Conservation (phyloP, 2,888 invertebrate genomes). For the Itoplectis maculator region DNA sequence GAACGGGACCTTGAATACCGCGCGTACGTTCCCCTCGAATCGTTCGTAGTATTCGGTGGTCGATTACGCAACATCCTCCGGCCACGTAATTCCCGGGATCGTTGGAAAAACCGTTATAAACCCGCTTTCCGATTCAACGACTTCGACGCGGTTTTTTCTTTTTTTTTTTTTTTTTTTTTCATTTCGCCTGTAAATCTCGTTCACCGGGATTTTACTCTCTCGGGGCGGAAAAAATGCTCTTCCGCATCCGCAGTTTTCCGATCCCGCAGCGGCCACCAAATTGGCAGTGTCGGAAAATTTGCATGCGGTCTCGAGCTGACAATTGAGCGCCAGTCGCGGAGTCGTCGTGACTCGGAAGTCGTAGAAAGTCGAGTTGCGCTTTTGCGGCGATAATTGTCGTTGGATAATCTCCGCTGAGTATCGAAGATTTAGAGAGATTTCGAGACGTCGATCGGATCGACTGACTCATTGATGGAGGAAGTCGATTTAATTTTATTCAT, state of each 20-base stretch:
- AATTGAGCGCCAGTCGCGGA: neutral
- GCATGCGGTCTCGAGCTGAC: neutral
- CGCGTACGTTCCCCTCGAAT: neutral
- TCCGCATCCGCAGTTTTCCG: conserved; percentile 62
- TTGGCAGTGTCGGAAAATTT: neutral
- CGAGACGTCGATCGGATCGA: conserved; percentile 16
- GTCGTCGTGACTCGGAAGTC: neutral
- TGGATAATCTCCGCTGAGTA: neutral
- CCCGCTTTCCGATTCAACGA: conserved; percentile 51
- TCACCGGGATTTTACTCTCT: conserved; percentile 18
- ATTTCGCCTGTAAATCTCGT: neutral
- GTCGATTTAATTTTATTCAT: neutral
- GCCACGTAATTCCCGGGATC: conserved; percentile 16
- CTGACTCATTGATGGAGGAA: neutral
- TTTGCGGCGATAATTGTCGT: conserved; percentile 38
- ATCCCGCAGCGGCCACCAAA: conserved; percentile 13
- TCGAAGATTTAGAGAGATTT: conserved; percentile 2
- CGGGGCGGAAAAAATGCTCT: conserved; percentile 14
- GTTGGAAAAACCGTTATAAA: conserved; percentile 44
- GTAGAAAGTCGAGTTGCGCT: conserved; percentile 46
- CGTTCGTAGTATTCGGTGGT: conserved; percentile 7
- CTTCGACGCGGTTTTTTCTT: conserved; percentile 1
- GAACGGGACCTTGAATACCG: conserved; percentile 35
- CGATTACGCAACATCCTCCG: conserved; percentile 25
- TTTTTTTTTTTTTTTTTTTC: neutral